Evolutionary conservation across 2,888 invertebrate species (phyloP).

Genomic region (Lathronympha strigana): DNA sequence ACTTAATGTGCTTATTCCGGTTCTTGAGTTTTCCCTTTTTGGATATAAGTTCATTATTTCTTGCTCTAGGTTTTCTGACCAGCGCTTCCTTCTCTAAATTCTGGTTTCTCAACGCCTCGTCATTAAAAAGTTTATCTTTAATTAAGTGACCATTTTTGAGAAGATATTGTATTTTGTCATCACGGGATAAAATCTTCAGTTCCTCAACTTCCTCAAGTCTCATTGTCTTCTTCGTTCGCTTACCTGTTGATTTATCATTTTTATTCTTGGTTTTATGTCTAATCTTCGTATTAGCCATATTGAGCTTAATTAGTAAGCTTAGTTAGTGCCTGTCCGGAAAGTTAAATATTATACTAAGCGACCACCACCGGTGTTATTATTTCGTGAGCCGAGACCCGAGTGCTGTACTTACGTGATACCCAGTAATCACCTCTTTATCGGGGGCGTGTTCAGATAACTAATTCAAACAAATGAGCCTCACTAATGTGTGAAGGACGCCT

Average conservation of each 20-base stretch:
- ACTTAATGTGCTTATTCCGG: constrained; percentile 56
- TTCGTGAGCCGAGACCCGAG: constrained; percentile 55
- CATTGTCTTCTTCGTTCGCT: constrained; percentile 49
- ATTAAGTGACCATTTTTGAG: constrained; percentile 57
- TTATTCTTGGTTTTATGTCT: constrained; percentile 65
- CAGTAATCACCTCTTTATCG: constrained; percentile 77
- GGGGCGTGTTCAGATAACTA: constrained; percentile 72
- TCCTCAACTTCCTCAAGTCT: constrained; percentile 47
- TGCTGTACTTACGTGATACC: constrained; percentile 77
- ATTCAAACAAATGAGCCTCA: constrained; percentile 75
- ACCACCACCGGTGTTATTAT: constrained; percentile 73
- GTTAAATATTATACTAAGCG: constrained; percentile 54
- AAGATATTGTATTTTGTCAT: constrained; percentile 56
- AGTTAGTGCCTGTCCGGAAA: constrained; percentile 43
- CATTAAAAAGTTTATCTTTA: constrained; percentile 49
- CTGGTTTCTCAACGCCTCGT: constrained; percentile 42
- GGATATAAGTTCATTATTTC: constrained; percentile 47
- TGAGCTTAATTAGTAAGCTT: constrained; percentile 67
- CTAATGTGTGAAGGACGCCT: constrained; percentile 82
- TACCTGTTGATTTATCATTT: constrained; percentile 61
- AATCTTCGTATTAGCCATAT: constrained; percentile 74
- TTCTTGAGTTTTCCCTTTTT: constrained; percentile 58
- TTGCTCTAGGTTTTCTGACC: constrained; percentile 31
- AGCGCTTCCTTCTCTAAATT: constrained; percentile 42
- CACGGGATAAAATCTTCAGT: constrained; percentile 50